Conservation (phyloP, 30 jellyfish, hydroid and myxozoan genomes). For the Pseudorhiza aurosa region DNA sequence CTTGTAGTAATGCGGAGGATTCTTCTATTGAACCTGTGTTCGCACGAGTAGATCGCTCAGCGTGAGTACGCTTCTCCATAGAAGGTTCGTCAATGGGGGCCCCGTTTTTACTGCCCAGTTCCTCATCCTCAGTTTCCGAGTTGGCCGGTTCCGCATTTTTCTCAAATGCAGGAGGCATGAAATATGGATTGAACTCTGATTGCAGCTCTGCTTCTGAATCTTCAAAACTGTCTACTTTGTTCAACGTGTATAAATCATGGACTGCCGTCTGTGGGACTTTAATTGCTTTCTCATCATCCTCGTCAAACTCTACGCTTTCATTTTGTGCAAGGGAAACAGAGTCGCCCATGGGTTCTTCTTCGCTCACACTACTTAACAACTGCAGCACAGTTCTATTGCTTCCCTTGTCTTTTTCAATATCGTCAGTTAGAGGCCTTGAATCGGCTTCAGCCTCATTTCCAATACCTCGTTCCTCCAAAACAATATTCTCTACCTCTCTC, state of each 20-base stretch:
- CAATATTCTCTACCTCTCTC: not conserved
- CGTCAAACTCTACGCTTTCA: slow-evolving; percentile 19
- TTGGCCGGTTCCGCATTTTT: slow-evolving; percentile 20
- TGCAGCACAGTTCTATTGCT: not conserved
- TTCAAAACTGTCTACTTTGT: slow-evolving; percentile 43
- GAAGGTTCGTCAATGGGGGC: too few species aligned
- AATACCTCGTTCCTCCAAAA: not conserved
- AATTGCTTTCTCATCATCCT: slow-evolving; percentile 17
- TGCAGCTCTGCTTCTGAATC: slow-evolving; percentile 44
- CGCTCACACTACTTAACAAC: not conserved
- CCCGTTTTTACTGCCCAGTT: not conserved
- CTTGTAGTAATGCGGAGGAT: slow-evolving; percentile 28
- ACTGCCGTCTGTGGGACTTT: slow-evolving; percentile 47
- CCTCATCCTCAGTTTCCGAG: slow-evolving; percentile 1
- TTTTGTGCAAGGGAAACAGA: slow-evolving; percentile 11
- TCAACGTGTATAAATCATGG: slow-evolving; percentile 57
- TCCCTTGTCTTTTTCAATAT: not conserved
- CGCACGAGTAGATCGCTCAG: slow-evolving; percentile 7
- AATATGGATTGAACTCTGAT: slow-evolving; percentile 42
- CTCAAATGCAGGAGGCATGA: slow-evolving; percentile 21
- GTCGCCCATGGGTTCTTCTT: slow-evolving; percentile 40
- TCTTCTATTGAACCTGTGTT: slow-evolving; percentile 4
- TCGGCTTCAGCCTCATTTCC: not conserved
- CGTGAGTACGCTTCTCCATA: not conserved
- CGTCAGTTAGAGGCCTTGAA: not conserved